phyloP scores from a whole-genome alignment of 2,888 invertebrate genomes.

The Drosophila austrosaltans region DNA sequence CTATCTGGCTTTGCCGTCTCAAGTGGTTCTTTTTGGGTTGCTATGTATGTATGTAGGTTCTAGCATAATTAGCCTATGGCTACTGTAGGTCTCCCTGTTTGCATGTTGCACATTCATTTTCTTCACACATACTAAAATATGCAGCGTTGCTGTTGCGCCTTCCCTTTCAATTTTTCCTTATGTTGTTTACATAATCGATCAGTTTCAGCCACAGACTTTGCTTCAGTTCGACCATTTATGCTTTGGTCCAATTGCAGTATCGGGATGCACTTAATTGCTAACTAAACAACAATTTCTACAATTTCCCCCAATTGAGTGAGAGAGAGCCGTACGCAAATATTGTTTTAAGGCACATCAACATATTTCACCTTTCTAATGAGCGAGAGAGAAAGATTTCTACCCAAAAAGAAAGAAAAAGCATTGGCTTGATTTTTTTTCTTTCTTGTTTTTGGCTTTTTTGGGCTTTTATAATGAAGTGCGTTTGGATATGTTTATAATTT shows the following conservation, averaged over 20 bases:
- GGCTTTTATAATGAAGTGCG: constrained; percentile 68
- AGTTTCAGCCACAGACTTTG: constrained; percentile 36
- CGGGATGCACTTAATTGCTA: constrained; percentile 69
- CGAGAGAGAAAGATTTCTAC: constrained; percentile 18
- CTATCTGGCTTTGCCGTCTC: constrained; percentile 9
- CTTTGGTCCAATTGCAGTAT: constrained; percentile 33
- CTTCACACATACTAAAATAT: constrained; percentile 76
- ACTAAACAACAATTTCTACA: constrained; percentile 57
- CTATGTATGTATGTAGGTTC: background rate
- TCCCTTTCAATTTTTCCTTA: background rate
- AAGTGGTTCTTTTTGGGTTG: constrained; percentile 40
- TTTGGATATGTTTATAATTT: constrained; percentile 74
- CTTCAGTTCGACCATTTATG: constrained; percentile 44
- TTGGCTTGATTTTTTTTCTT: constrained; percentile 25
- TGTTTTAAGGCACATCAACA: constrained; percentile 74
- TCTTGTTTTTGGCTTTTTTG: constrained; percentile 37
- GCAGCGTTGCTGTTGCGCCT: constrained; percentile 27
- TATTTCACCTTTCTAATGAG: constrained; percentile 67
- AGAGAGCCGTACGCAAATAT: constrained; percentile 60
- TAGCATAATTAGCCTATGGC: constrained; percentile 71
- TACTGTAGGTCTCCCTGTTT: constrained; percentile 60
- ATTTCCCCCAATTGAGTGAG: constrained; percentile 30
- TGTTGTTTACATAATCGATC: constrained; percentile 71
- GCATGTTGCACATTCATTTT: constrained; percentile 67
- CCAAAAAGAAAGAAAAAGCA: constrained; percentile 14